Evolutionary conservation across 2,797 vertebrate species (phyloP).

Genomic region (Amblyraja radiata): DNA sequence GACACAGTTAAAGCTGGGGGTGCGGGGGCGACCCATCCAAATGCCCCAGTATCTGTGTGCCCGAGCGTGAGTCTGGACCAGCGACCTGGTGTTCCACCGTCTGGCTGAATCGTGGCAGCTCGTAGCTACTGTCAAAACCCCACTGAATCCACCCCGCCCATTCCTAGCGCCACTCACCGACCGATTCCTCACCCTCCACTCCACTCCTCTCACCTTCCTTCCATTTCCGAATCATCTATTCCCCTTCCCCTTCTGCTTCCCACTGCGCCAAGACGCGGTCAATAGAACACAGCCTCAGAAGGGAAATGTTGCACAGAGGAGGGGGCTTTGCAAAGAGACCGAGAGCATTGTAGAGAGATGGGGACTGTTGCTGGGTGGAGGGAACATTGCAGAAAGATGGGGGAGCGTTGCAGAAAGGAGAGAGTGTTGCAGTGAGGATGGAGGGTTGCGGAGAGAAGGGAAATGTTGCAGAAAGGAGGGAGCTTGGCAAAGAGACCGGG

Average conservation of each 20-base stretch:
- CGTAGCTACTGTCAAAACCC: background rate
- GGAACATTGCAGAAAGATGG: background rate
- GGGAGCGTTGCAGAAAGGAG: background rate
- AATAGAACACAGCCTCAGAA: background rate
- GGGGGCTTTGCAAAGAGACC: too few relatives aligned
- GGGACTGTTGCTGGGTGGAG: background rate
- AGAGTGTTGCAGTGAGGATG: background rate
- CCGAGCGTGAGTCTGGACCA: background rate
- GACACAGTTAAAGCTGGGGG: background rate
- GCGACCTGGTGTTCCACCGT: background rate
- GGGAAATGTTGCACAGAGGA: background rate
- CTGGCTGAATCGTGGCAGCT: background rate
- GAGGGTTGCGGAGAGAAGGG: background rate
- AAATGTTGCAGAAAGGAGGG: background rate
- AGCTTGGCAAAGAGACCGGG: background rate
- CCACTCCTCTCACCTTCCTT: background rate
- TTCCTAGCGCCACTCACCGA: too few relatives aligned
- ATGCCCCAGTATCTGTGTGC: background rate
- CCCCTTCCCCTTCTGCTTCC: too few relatives aligned
- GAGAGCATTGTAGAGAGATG: too few relatives aligned
- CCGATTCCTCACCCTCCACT: too few relatives aligned
- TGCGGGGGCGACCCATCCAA: background rate
- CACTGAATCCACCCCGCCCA: background rate
- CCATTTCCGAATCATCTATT: too few relatives aligned
- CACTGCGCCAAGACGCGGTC: background rate